phyloP scores from a whole-genome alignment of 2,797 vertebrate species.

The Acridotheres tristis region DNA sequence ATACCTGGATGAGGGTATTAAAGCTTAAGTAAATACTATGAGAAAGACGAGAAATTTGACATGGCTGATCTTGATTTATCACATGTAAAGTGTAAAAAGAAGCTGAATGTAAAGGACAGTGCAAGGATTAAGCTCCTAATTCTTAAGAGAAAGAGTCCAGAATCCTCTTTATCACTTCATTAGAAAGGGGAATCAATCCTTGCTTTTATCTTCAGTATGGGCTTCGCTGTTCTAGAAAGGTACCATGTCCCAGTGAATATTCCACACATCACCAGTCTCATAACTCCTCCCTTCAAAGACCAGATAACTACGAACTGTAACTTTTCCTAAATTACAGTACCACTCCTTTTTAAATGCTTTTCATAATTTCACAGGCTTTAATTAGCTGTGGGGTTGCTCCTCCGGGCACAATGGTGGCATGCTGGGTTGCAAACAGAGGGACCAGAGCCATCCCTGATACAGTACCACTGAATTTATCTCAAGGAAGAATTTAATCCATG shows the following conservation, averaged over 20 bases:
- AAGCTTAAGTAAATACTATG: not conserved
- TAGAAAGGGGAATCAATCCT: not conserved
- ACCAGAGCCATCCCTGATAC: not conserved
- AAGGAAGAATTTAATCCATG: not conserved
- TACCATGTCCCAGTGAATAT: not conserved
- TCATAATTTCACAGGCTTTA: not conserved
- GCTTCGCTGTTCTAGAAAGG: not conserved
- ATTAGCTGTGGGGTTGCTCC: not conserved
- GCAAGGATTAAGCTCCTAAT: not conserved
- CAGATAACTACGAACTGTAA: not conserved
- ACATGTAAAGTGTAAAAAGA: not conserved
- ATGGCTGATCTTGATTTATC: not conserved
- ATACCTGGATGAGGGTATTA: not conserved
- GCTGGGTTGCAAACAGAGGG: not conserved
- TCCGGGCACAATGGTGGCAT: not conserved
- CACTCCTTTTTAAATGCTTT: fast-evolving
- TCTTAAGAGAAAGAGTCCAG: not conserved
- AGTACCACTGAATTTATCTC: not conserved
- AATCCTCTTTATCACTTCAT: not conserved
- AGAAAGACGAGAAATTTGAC: not conserved
- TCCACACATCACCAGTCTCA: not conserved
- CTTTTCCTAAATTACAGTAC: not conserved
- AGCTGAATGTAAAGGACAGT: not conserved
- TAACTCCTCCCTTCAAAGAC: not conserved
- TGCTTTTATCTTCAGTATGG: not conserved